Conservation (phyloP, 2,797 vertebrate species). For the Dryobates pubescens region DNA sequence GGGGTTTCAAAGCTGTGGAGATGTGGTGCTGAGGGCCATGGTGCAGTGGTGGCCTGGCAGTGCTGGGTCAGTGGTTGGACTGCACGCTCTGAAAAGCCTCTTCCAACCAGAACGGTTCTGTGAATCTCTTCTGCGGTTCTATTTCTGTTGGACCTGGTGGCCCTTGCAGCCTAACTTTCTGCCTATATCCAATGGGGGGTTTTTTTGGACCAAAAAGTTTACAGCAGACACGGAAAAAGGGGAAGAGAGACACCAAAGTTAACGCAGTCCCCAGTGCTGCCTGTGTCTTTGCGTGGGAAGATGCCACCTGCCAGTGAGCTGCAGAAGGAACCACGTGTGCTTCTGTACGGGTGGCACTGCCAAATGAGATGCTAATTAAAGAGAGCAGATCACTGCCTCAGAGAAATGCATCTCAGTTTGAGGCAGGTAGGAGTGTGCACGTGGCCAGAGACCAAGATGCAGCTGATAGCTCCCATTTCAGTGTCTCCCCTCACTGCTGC, state of each 20-base stretch:
- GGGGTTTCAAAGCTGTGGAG: no score
- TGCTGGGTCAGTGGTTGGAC: no score
- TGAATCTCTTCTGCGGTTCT: no score
- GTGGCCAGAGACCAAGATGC: not conserved
- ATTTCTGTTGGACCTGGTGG: not conserved
- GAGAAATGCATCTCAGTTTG: accelerated
- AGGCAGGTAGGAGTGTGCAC: not conserved
- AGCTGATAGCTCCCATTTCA: not conserved
- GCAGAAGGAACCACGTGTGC: not conserved
- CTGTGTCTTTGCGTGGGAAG: not conserved
- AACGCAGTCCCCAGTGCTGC: not conserved
- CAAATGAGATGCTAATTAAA: not conserved
- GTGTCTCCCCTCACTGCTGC: no score
- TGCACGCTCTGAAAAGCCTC: no score
- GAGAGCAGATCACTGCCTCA: not conserved
- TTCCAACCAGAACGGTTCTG: no score
- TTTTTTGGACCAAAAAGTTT: not conserved
- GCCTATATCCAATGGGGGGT: accelerated
- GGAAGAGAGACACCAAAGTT: not conserved
- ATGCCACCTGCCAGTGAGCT: not conserved
- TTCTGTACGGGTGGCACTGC: not conserved
- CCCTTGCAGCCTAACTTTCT: not conserved
- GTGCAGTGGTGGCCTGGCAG: no score
- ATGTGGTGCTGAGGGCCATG: no score
- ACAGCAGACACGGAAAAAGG: not conserved